A percentile compares a stretch with the other conserved stretches of the same genome.
Evolutionary conservation across 1,140 invertebrate species (phyloP).

Genomic region (Amphibalanus amphitrite): DNA sequence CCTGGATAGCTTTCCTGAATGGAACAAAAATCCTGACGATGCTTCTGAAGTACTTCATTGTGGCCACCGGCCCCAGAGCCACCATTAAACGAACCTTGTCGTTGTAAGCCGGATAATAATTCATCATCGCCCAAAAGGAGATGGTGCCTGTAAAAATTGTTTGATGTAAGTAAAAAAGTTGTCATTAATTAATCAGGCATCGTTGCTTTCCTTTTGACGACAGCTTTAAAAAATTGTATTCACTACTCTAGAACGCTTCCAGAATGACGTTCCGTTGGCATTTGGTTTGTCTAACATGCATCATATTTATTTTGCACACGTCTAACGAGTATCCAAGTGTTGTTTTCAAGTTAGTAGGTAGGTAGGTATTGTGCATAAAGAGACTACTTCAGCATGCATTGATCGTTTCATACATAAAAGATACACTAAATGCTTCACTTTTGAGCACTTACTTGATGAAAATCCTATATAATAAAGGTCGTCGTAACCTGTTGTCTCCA

Average conservation of each 20-base stretch:
- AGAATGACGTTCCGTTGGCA: not conserved
- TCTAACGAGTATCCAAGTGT: no score
- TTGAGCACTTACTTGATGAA: not conserved
- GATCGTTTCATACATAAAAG: no score
- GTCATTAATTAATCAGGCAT: not conserved
- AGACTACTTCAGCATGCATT: not conserved
- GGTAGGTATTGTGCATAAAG: not conserved
- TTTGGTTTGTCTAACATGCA: not conserved
- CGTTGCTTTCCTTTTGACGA: not conserved
- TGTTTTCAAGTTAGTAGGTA: not conserved
- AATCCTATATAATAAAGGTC: not conserved
- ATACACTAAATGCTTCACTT: not conserved
- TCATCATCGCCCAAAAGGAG: not conserved
- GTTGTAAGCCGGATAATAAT: not conserved
- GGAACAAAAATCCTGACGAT: not conserved
- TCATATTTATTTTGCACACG: no score
- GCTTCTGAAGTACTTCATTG: not conserved
- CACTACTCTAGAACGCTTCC: not conserved
- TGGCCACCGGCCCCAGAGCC: not conserved
- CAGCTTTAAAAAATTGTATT: not conserved
- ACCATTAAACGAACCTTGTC: not conserved
- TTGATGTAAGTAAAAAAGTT: not conserved
- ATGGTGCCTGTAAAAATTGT: not conserved
- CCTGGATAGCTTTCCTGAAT: not conserved
- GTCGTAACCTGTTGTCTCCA: not conserved